phyloP scores from a whole-genome alignment of 2,888 invertebrate species.

The Chymomyza amoena region DNA sequence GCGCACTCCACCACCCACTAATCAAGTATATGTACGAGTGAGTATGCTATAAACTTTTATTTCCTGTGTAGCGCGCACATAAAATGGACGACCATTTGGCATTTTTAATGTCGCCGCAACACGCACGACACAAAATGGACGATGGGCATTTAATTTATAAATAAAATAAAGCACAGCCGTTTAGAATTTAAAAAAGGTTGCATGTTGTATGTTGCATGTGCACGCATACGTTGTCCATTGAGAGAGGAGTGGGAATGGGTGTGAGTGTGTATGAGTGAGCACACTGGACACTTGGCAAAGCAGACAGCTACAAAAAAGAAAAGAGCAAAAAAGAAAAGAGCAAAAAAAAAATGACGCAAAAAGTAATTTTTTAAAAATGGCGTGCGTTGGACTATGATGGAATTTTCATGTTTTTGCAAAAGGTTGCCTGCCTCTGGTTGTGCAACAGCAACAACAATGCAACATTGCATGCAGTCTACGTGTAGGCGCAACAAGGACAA shows the following conservation, averaged over 20 bases:
- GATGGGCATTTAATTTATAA: background rate
- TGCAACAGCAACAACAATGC: background rate
- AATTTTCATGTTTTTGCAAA: conserved; percentile 58
- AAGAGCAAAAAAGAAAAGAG: no score
- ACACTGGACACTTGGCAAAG: background rate
- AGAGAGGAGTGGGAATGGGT: no score
- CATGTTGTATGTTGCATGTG: background rate
- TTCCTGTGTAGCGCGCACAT: conserved; percentile 40
- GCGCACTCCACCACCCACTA: background rate
- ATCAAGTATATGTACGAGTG: background rate
- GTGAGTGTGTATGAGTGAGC: no score
- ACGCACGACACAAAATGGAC: conserved; percentile 40
- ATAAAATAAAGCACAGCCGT: background rate
- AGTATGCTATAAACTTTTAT: conserved; percentile 68
- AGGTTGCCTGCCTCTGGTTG: background rate
- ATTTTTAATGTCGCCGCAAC: conserved; percentile 61
- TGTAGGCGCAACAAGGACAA: background rate
- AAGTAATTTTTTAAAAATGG: conserved; percentile 42
- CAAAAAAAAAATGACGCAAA: background rate
- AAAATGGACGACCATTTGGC: conserved; percentile 28
- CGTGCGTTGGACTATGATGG: conserved; percentile 52
- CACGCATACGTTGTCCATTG: no score
- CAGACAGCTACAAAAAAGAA: background rate
- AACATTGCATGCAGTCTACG: no score
- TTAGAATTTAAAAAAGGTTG: conserved; percentile 49